These are phyloP conservation scores for Cottoperca gobio DNA, from an alignment of 2,797 vertebrate genomes.

Conservation along the genomic window DNA sequence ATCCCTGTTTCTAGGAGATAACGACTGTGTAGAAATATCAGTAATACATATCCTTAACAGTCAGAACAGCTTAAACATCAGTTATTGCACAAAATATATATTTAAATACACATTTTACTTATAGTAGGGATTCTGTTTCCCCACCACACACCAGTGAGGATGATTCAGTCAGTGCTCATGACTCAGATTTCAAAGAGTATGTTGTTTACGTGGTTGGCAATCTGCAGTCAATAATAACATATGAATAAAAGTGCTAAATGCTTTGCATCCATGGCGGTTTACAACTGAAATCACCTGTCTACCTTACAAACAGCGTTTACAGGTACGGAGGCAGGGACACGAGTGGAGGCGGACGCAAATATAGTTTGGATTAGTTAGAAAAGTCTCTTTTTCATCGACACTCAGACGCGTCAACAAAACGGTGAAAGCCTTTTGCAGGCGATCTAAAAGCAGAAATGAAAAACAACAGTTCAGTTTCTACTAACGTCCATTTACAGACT, in stretches of 20 bases:
- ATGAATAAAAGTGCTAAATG: constrained; percentile 63
- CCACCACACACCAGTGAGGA: constrained; percentile 29
- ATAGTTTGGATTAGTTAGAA: constrained; percentile 21
- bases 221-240: constrained; percentile 36
- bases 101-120: constrained; percentile 52
- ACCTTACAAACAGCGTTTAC: constrained; percentile 47
- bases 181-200: constrained; percentile 24
- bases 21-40: constrained; percentile 60
- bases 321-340: constrained; percentile 30
- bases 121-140: constrained; percentile 19
- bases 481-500: constrained; percentile 36
- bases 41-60: constrained; percentile 73
- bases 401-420: neutral
- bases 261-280: constrained; percentile 36
- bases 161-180: constrained; percentile 26
- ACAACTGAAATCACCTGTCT: constrained; percentile 37
- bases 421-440: constrained; percentile 10
- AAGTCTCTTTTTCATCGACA: constrained; percentile 5
- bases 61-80: constrained; percentile 68
- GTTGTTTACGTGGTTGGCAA: constrained; percentile 26
- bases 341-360: constrained; percentile 3
- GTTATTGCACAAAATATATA: constrained; percentile 80
- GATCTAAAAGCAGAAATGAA: constrained; percentile 21
- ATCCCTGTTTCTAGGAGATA: constrained; percentile 59
- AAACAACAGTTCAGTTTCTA: constrained; percentile 41